Evolutionary conservation across 1,140 invertebrate genomes (phyloP), one percentile per base, ranked within the genome.

Genomic region (Luehdorfia chinensis): DNA sequence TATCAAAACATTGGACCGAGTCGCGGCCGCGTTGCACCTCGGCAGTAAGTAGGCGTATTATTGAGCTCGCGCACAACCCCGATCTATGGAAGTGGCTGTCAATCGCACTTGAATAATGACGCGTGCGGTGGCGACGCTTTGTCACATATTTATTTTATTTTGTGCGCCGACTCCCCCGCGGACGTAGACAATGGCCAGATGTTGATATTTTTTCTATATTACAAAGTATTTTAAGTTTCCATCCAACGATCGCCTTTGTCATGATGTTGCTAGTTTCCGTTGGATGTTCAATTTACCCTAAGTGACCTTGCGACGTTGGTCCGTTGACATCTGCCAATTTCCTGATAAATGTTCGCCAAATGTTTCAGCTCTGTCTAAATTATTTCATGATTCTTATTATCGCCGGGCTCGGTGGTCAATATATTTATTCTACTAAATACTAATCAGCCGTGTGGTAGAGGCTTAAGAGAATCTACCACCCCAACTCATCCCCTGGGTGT

Each of bases 31-130:
- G 66, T 59, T 8, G 34, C 14, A 30, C 25, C 39, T 28, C 39
- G 9, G 59, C 69, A 72, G 55, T 83, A 80, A 84, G 69, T 84
- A 84, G 80, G 80, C 77, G 80, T 81, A 84, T 81, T 81, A 78
- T 84, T 74, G 68, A 75, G 63, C 62, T 55, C 48, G 63, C 62
- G 50, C 48, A 50, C 49, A 31, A 31, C 28, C 28, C 28, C 14
- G 71, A 44, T 48, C 68, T 50, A 57, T 80, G 75, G 77, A 81
- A 84, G 80, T 84, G 68, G 68, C 75, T 84, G 80, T 84, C 80
- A 81, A 81, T 84, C 79, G 73, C 50, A 59, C 66, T 71, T 79
- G 72, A 84, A 84, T 83, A 78, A 78, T 81, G 75, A 71, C 67
- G 67, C 68, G 68, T 71, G 68, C 68, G 68, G 68, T 71, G 65